Percentiles rank a stretch among this genome's conserved stretches.
Evolutionary conservation across 2,113 vertebrate species (phyloP).

Genomic region (Pelmatolapia mariae): DNA sequence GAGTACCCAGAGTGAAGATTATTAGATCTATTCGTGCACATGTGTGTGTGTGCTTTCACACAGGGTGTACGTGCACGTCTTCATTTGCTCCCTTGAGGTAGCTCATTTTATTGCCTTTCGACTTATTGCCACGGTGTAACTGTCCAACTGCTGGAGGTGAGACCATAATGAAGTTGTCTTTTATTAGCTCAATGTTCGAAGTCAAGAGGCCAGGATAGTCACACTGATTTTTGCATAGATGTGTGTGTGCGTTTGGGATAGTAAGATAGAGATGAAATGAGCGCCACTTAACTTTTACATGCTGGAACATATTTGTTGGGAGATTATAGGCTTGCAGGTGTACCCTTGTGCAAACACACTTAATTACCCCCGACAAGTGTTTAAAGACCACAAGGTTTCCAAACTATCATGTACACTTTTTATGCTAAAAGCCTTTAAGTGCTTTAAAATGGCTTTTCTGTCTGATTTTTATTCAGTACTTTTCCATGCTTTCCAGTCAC

Average conservation of each 20-base stretch:
- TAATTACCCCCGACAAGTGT: not conserved
- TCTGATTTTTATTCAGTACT: not conserved
- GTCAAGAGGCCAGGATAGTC: conserved; percentile 34
- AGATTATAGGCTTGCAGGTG: not conserved
- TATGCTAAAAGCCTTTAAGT: not conserved
- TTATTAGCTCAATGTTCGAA: conserved; percentile 59
- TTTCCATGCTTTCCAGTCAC: not conserved
- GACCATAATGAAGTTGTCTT: conserved; percentile 56
- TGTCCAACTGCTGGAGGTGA: conserved; percentile 48
- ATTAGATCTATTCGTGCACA: conserved; percentile 25
- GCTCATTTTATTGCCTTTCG: conserved; percentile 49
- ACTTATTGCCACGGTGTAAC: conserved; percentile 53
- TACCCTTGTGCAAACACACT: not conserved
- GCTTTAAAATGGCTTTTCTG: not conserved
- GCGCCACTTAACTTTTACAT: not conserved
- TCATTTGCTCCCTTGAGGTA: conserved; percentile 43
- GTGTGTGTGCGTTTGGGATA: not conserved
- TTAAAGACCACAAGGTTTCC: not conserved
- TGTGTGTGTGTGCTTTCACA: not conserved
- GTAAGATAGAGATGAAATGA: not conserved
- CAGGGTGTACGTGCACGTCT: not conserved
- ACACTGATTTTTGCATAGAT: not conserved
- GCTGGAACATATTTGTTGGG: not conserved
- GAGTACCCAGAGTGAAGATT: not conserved
- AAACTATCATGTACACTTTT: not conserved